Base-by-base conservation (phyloP, 64 coral and sea anemone species). In the Dendronephthya gigantea region DNA sequence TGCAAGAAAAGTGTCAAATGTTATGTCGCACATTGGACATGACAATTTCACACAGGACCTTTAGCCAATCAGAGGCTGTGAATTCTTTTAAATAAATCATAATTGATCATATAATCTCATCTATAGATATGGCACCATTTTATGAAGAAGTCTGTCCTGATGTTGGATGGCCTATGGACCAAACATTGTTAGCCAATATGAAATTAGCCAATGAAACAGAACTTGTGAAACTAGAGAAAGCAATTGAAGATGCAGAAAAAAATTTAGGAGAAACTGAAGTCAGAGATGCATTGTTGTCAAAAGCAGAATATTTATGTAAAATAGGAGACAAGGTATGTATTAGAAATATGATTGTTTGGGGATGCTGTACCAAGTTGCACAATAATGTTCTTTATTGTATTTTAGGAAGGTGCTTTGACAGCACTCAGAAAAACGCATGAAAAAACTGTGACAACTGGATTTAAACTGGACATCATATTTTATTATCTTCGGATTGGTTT, bases 181-280 rank as follows among this genome's bases (percentile, higher is more conserved):
- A 93, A 41, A 27, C 90, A 66, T 69, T 98, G 38, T 72, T 93
- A 38, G 92, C 36, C n/a, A 98, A 91, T n/a, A 98, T 98, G 95
- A 93, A 93, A 45, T 48, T 88, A 68, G 88, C 83, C 16, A 98
- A 98, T 85, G 82, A 91, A n/a, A 91, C 89, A 39, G 93, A 91
- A 48, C 16, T 97, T 32, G 89, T 91, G 40, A 84, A 93, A 51
- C 58, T 97, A 30, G 94, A 97, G 38, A 88, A 97, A 76, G 93
- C 82, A 11, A 87, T 93, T 2, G 93, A 93, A 70, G 91, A 93
- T 91, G 89, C 94, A 2, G 94, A 97, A 39, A 92, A 88, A 84
- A 97, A 97, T 68, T 69, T 97, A 43, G 94, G 94, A 23, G 94
- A 97, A 30, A 97, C 94, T 47, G 94, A 97, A 86, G 85, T 97